Percentiles rank a stretch among this genome's conserved stretches.
phyloP scores from a whole-genome alignment of 2,888 invertebrate species.

The Ctenicera cuprea region DNA sequence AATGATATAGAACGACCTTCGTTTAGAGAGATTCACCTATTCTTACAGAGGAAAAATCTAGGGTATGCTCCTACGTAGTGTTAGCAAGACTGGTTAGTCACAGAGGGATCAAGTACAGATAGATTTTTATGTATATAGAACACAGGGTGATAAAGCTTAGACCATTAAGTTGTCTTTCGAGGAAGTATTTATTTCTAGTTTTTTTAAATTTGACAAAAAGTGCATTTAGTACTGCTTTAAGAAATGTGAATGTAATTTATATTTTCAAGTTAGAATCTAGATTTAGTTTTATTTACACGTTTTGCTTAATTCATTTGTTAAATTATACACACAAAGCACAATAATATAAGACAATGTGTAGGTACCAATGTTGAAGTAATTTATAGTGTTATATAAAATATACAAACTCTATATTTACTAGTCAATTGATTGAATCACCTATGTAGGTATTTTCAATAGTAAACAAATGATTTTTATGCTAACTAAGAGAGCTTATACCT shows the following conservation, averaged over 20 bases:
- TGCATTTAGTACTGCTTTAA: constrained; percentile 47
- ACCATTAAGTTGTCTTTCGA: constrained; percentile 50
- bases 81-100: constrained; percentile 69
- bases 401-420: constrained; percentile 67
- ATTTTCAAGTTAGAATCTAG: constrained; percentile 39
- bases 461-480: constrained; percentile 52
- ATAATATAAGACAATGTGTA: constrained; percentile 73
- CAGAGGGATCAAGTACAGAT: constrained; percentile 59
- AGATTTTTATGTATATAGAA: constrained; percentile 69
- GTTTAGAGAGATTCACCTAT: constrained; percentile 88
- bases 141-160: constrained; percentile 70
- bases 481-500: constrained; percentile 53
- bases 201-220: constrained; percentile 24
- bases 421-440: constrained; percentile 68
- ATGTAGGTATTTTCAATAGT: constrained; percentile 59
- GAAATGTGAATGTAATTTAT: constrained; percentile 26
- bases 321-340: constrained; percentile 65
- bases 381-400: constrained; percentile 63
- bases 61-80: constrained; percentile 76
- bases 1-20: constrained; percentile 84
- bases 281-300: constrained; percentile 29
- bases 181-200: constrained; percentile 53
- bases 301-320: constrained; percentile 52
- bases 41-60: constrained; percentile 84
- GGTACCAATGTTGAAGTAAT: constrained; percentile 66